A percentile compares a stretch with the other conserved stretches of the same genome.
Evolutionary conservation across 2,888 invertebrate genomes (phyloP).

Genomic region (Lamellibrachia columna): DNA sequence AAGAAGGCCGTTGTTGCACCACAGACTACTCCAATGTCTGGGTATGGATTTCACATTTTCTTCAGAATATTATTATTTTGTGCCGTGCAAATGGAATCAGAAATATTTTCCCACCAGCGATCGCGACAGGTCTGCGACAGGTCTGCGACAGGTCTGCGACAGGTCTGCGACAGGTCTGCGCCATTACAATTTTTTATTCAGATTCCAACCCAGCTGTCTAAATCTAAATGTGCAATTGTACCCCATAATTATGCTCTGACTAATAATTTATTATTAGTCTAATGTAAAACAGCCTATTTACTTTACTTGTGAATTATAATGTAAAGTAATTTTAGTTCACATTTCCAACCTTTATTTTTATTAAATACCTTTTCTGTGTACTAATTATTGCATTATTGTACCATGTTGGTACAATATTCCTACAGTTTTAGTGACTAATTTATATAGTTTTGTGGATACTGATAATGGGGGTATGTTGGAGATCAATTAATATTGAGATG

Average conservation of each 20-base stretch:
- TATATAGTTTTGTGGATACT: neutral
- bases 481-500: neutral
- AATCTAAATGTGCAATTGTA: neutral
- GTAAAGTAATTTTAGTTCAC: neutral
- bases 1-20: neutral
- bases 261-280: neutral
- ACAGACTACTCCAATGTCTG: neutral
- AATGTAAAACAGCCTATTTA: neutral
- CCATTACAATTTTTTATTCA: neutral
- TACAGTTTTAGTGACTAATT: neutral
- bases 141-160: neutral
- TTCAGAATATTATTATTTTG: neutral
- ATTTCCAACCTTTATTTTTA: neutral
- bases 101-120: neutral
- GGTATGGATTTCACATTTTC: neutral
- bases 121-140: neutral
- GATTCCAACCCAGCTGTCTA: neutral
- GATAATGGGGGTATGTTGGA: neutral
- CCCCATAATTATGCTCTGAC: neutral
- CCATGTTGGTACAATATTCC: neutral
- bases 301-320: neutral
- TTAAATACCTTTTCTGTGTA: neutral
- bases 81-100: neutral
- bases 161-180: neutral
- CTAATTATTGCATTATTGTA: neutral